phyloP scores from a whole-genome alignment of 2,888 invertebrate species.

The Metallyticus violacea region DNA sequence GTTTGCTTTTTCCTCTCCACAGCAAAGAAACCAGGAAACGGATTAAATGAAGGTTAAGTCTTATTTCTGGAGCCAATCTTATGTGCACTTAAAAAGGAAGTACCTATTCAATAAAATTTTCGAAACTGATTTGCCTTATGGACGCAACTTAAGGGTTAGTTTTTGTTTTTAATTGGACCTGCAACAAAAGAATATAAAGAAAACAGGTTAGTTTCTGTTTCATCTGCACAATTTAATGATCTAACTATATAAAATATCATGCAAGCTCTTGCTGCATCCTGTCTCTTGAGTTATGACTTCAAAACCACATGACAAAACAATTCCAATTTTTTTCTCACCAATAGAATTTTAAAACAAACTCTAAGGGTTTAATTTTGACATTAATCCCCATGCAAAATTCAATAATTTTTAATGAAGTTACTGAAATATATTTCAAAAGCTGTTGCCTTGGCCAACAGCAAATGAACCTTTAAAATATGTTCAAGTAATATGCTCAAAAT shows the following conservation, averaged over 20 bases:
- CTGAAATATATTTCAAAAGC: too few relatives aligned
- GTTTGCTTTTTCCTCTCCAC: background rate
- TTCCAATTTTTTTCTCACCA: too few relatives aligned
- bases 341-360: too few relatives aligned
- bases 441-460: too few relatives aligned
- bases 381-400: too few relatives aligned
- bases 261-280: background rate
- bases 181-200: background rate
- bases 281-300: background rate
- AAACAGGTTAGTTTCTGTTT: too few relatives aligned
- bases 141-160: slow-evolving; percentile 16
- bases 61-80: background rate
- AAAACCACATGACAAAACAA: background rate
- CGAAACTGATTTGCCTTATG: slow-evolving; percentile 15
- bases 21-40: background rate
- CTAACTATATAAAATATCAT: background rate
- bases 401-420: too few relatives aligned
- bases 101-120: slow-evolving; percentile 12
- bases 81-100: background rate
- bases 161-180: background rate
- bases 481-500: too few relatives aligned
- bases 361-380: too few relatives aligned
- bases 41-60: background rate
- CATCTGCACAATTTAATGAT: background rate
- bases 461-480: too few relatives aligned